A percentile compares a stretch with the other conserved stretches of the same genome.
phyloP scores from a whole-genome alignment of 2,113 vertebrate genomes.

The Pheucticus melanocephalus region DNA sequence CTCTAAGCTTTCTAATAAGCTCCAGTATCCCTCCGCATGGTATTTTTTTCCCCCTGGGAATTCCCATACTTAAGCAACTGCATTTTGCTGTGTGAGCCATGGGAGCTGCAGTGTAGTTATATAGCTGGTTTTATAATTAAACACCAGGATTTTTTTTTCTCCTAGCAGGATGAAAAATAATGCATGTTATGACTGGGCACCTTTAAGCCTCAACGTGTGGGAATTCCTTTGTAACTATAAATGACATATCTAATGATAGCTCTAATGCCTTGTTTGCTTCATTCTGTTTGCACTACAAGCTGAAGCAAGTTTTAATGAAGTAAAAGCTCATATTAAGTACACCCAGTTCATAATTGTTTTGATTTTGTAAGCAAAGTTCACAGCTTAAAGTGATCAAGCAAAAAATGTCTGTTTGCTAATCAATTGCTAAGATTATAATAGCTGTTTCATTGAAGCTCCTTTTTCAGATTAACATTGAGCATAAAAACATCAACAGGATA shows the following conservation, averaged over 20 bases:
- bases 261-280: not conserved
- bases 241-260: not conserved
- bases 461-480: not conserved
- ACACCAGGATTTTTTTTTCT: not conserved
- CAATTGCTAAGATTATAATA: not conserved
- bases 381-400: not conserved
- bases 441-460: not conserved
- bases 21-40: not conserved
- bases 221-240: conserved; percentile 29
- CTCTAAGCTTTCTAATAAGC: not conserved
- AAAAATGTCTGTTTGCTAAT: not conserved
- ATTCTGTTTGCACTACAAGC: not conserved
- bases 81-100: not conserved
- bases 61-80: not conserved
- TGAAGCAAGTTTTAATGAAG: conserved; percentile 21
- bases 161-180: not conserved
- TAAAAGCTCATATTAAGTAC: not conserved
- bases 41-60: not conserved
- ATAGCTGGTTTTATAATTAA: not conserved
- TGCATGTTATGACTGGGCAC: not conserved
- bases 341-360: not conserved
- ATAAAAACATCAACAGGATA: not conserved
- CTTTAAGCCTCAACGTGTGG: not conserved
- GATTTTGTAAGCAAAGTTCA: not conserved
- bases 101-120: not conserved